phyloP scores from a whole-genome alignment of 2,888 invertebrate genomes.

The Syrphus vitripennis region DNA sequence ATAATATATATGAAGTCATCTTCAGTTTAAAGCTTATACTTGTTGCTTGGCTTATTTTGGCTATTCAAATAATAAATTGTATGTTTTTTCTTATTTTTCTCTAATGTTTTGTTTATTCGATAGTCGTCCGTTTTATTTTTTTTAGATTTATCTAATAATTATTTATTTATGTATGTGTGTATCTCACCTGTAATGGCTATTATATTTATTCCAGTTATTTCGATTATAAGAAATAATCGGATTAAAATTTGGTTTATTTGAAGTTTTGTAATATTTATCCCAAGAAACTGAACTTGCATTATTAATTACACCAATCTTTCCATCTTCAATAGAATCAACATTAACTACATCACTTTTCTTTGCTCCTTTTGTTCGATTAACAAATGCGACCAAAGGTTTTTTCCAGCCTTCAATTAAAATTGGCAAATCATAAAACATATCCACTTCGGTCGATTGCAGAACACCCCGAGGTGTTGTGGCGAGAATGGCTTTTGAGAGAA shows the following conservation, averaged over 20 bases:
- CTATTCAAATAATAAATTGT: too few species aligned
- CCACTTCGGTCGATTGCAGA: conserved; percentile 46
- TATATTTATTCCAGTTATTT: background rate
- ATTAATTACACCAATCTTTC: conserved; percentile 35
- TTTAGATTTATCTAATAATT: too few species aligned
- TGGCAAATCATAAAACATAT: conserved; percentile 51
- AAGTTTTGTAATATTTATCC: conserved; percentile 8
- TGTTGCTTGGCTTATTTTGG: too few species aligned
- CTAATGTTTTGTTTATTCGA: too few species aligned
- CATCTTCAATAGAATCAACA: background rate
- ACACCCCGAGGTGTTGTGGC: conserved; percentile 6
- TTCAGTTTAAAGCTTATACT: too few species aligned
- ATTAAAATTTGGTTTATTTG: background rate
- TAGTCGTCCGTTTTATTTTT: too few species aligned
- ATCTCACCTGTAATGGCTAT: conserved; percentile 20
- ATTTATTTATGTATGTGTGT: too few species aligned
- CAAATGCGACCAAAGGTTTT: conserved; percentile 8
- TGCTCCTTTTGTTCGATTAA: background rate
- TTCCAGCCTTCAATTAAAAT: conserved; percentile 51
- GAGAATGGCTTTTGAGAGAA: background rate
- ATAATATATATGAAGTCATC: too few species aligned
- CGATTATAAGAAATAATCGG: background rate
- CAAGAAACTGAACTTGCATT: conserved; percentile 39
- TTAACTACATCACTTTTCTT: conserved; percentile 3
- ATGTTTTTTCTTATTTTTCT: too few species aligned